Conservation (phyloP, 35 echinoderm and acorn worm species). For the Chiridota heheva region DNA sequence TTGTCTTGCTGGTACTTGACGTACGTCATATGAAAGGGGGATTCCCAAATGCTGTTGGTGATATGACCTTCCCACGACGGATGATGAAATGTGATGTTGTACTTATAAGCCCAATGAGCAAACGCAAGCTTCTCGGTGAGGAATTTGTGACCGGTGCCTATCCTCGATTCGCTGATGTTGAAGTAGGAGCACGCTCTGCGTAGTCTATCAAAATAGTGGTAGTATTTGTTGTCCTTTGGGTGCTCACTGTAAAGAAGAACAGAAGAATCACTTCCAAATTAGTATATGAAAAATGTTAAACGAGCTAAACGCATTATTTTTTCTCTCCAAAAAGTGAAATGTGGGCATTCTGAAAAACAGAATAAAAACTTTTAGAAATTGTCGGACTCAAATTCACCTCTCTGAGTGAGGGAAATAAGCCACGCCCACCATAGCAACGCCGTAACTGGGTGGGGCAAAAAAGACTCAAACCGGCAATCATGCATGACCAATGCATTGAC, state of each 20-base stretch:
- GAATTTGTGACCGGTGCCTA: slow-evolving; percentile 75
- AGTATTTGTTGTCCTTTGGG: slow-evolving; percentile 65
- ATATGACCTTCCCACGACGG: slow-evolving; percentile 77
- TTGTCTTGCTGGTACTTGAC: slow-evolving; percentile 36
- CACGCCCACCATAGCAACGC: no score
- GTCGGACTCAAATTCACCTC: no score
- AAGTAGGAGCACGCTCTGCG: slow-evolving; percentile 83
- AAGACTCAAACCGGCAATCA: no score
- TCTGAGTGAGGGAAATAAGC: no score
- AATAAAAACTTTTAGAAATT: no score
- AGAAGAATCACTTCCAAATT: no score
- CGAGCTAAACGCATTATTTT: no score
- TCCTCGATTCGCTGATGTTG: slow-evolving; percentile 50
- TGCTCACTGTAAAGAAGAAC: slow-evolving; percentile 59
- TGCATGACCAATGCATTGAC: no score
- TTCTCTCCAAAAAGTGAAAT: no score
- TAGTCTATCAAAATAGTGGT: slow-evolving; percentile 82
- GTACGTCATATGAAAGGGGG: slow-evolving; percentile 50
- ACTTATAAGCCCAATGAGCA: slow-evolving; percentile 69
- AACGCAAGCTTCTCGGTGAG: slow-evolving; percentile 85
- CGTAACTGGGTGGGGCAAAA: no score
- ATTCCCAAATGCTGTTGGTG: slow-evolving; percentile 17
- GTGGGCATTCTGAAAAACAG: no score
- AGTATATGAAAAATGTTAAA: no score
- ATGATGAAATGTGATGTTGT: slow-evolving; percentile 73